Evolutionary conservation across 1,140 invertebrate genomes (phyloP).

Genomic region (Dermatophagoides farinae): DNA sequence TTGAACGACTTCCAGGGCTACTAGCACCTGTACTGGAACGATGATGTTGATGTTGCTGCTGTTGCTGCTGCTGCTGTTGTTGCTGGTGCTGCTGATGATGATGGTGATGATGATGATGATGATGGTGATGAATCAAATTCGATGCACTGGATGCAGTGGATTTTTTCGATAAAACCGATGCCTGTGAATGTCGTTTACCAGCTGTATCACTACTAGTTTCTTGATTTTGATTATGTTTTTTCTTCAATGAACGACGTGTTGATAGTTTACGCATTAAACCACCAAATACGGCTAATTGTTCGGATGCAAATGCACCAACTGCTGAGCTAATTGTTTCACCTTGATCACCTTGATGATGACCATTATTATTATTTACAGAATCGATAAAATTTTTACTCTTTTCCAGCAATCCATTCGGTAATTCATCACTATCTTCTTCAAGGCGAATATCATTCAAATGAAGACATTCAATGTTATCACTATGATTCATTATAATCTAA

Average conservation of each 20-base stretch:
- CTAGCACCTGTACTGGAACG: neutral
- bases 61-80: neutral
- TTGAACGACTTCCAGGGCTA: too few relatives aligned
- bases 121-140: neutral
- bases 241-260: neutral
- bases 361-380: neutral
- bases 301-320: neutral
- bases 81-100: neutral
- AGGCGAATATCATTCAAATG: constrained; percentile 8
- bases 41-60: neutral
- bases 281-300: constrained; percentile 3
- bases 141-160: neutral
- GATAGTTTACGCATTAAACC: neutral
- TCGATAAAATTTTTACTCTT: neutral
- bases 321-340: neutral
- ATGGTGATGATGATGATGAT: neutral
- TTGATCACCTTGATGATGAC: neutral
- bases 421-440: constrained; percentile 1
- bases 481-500: constrained; percentile 4
- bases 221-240: neutral
- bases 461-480: constrained; percentile 4
- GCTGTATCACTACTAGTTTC: neutral
- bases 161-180: neutral
- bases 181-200: neutral
- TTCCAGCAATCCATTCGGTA: neutral